Percentiles rank a stretch among this genome's conserved stretches.
These are phyloP conservation scores for Acleris laterana DNA, from an alignment of 2,888 invertebrate species.

Conservation along the genomic window DNA sequence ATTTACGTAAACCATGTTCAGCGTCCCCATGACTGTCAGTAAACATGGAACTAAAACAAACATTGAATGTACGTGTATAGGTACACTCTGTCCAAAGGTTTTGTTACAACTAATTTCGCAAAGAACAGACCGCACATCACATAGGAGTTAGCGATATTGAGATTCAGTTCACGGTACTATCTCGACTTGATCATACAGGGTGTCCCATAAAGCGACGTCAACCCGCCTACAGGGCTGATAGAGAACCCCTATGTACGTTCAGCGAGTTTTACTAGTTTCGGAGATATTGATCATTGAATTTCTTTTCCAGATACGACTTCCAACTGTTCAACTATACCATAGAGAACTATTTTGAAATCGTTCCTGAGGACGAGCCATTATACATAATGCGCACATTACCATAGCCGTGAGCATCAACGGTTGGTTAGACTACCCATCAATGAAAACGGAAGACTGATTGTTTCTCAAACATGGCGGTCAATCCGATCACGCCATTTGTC, in stretches of 20 bases:
- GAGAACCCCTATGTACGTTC: too few relatives aligned
- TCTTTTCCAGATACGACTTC: constrained; percentile 90
- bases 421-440: constrained; percentile 52
- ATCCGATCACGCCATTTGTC: constrained; percentile 1
- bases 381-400: constrained; percentile 35
- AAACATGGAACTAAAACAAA: background rate
- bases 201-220: too few relatives aligned
- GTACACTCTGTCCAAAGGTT: too few relatives aligned
- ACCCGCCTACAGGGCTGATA: too few relatives aligned
- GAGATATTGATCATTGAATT: constrained; percentile 20
- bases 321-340: constrained; percentile 93
- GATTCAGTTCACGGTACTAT: too few relatives aligned
- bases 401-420: constrained; percentile 49
- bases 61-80: too few relatives aligned
- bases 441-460: constrained; percentile 59
- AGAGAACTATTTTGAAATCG: constrained; percentile 87
- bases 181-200: too few relatives aligned
- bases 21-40: background rate
- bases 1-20: too few relatives aligned
- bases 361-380: constrained; percentile 57
- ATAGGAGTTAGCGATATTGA: too few relatives aligned
- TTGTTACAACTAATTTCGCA: too few relatives aligned
- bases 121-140: too few relatives aligned
- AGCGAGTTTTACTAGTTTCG: too few relatives aligned
- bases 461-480: constrained; percentile 26